Conservation (phyloP, 30 jellyfish, hydroid and myxozoan species). For the Pseudorhiza aurosa region DNA sequence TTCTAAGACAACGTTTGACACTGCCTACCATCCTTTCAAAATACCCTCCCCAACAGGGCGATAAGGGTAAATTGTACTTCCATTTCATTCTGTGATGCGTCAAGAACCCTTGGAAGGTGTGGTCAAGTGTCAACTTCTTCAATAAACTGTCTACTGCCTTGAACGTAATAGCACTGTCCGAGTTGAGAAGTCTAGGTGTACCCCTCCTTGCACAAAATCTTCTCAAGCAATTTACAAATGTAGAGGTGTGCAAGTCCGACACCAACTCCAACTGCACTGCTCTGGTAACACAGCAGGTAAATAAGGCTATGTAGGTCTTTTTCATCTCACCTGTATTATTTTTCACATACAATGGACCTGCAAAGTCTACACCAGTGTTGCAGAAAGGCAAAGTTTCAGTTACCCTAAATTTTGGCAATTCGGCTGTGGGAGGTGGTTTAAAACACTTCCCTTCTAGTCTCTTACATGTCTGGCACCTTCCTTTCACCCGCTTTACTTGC, state of each 20-base stretch:
- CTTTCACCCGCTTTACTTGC: slow-evolving; percentile 57
- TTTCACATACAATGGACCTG: slow-evolving; percentile 65
- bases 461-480: slow-evolving; percentile 36
- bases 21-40: slow-evolving; percentile 37
- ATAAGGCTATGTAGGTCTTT: slow-evolving; percentile 41
- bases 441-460: slow-evolving; percentile 30
- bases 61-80: slow-evolving; percentile 38
- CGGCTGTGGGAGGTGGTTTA: slow-evolving; percentile 33
- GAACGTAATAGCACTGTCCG: slow-evolving; percentile 60
- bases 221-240: slow-evolving; percentile 41
- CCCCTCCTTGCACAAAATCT: slow-evolving; percentile 75
- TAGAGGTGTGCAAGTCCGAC: slow-evolving; percentile 33
- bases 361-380: slow-evolving; percentile 62
- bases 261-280: slow-evolving; percentile 57
- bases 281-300: slow-evolving; percentile 51
- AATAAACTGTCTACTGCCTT: slow-evolving; percentile 57
- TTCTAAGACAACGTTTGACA: slow-evolving; percentile 40
- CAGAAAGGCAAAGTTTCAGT: slow-evolving; percentile 47
- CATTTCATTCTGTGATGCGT: slow-evolving; percentile 15
- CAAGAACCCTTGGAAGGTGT: slow-evolving; percentile 31
- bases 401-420: slow-evolving; percentile 58
- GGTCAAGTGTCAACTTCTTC: slow-evolving; percentile 20
- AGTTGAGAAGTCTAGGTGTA: slow-evolving; percentile 58
- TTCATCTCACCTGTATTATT: slow-evolving; percentile 48
- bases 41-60: slow-evolving; percentile 72